Evolutionary conservation across 2,113 vertebrate genomes (phyloP), one percentile per base, ranked within the genome.

Genomic region (Carassius carassius): DNA sequence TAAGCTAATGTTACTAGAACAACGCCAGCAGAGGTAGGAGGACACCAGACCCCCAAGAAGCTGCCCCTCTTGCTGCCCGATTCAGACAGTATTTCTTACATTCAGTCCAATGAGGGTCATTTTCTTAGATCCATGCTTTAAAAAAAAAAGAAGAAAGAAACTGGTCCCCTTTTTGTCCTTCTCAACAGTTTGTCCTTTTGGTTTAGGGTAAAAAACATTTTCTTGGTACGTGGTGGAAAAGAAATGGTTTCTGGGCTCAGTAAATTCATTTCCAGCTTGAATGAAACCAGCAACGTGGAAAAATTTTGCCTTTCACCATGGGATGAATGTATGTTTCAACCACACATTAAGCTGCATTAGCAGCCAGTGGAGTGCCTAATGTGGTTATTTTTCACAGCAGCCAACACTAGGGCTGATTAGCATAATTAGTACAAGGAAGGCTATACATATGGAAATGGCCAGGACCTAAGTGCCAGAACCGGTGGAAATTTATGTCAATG

Each of bases 251-350:
- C 90, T 90, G 92, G 93, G 94, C 95, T 96, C 96, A 95, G 96
- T 96, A 96, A 97, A 97, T 97, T 96, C 94, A 97, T 96, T 97
- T 96, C 96, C 96, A 92, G 92, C 93, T 93, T 97, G 96, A 97
- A 97, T 96, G 96, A 96, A 95, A 96, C 95, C 96, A 97, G 96
- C 96, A 96, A 97, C 91, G 96, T 97, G 96, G 96, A 97, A 97
- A 96, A 96, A 93, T 96, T 96, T 96, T 95, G 95, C 96, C 94
- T 97, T 97, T 97, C 96, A 97, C 92, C 90, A 90, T 29, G 93
- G 95, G 95, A 96, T 96, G 96, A 97, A 96, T 97, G 96, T 97
- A 96, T 96, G 96, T 96, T 96, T 96, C 96, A 96, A 96, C 95
- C 96, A 96, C 96, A 96, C 96, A 97, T 96, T 96, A 97, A 96